Conservation (phyloP, 2,888 invertebrate species). For the Elgonia sp. region DNA sequence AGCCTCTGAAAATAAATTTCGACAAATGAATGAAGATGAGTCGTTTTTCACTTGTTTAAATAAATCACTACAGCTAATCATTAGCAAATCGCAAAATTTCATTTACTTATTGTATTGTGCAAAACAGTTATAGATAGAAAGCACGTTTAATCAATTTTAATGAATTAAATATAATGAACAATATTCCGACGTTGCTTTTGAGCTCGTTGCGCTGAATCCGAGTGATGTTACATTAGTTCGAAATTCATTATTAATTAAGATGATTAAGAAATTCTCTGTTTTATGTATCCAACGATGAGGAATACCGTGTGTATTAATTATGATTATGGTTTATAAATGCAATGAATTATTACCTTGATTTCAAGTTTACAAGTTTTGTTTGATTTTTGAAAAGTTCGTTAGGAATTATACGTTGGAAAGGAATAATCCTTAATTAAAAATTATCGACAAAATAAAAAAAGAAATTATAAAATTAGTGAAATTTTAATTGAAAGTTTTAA, state of each 20-base stretch:
- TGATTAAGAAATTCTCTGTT: conserved; percentile 41
- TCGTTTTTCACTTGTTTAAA: background rate
- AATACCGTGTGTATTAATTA: conserved; percentile 17
- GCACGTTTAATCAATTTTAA: conserved; percentile 28
- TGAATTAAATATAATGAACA: conserved; percentile 38
- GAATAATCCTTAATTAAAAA: background rate
- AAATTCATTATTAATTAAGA: conserved; percentile 44
- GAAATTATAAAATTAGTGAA: too few species aligned
- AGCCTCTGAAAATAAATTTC: too few species aligned
- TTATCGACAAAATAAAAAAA: background rate
- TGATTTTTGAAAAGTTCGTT: too few species aligned
- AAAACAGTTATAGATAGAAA: conserved; percentile 10
- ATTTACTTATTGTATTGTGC: background rate
- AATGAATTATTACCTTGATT: background rate
- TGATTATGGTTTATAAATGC: conserved; percentile 16
- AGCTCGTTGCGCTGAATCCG: conserved; percentile 18
- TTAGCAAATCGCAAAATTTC: background rate
- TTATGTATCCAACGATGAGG: conserved; percentile 2
- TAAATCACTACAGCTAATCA: background rate
- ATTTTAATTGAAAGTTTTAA: too few species aligned
- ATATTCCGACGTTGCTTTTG: conserved; percentile 25
- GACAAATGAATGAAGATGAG: too few species aligned
- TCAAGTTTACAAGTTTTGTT: background rate
- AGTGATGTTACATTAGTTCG: conserved; percentile 21
- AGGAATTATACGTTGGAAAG: background rate